Percentiles rank a stretch among this genome's conserved stretches.
These are phyloP conservation scores for Oeneis ivallda DNA, from an alignment of 2,888 invertebrate species.

Conservation along the genomic window DNA sequence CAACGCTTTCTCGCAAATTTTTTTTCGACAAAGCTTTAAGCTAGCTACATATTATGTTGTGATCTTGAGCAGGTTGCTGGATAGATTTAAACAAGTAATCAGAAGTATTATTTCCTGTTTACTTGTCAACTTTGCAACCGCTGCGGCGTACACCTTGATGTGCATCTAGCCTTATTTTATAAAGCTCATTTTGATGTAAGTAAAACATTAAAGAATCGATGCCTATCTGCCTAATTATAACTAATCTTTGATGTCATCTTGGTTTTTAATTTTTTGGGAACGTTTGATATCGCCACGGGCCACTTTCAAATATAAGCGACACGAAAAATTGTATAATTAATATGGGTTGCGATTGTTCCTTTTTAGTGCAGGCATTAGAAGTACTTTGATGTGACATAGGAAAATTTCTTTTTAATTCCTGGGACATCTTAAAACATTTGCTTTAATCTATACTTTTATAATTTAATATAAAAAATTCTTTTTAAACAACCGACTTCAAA, in stretches of 20 bases:
- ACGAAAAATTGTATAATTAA: constrained; percentile 19
- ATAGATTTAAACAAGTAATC: too few relatives aligned
- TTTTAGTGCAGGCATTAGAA: neutral
- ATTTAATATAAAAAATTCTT: too few relatives aligned
- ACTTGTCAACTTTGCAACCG: neutral
- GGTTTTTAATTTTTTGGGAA: constrained; percentile 30
- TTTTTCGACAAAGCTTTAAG: too few relatives aligned
- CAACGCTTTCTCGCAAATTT: too few relatives aligned
- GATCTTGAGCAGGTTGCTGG: too few relatives aligned
- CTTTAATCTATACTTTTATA: neutral
- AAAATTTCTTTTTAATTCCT: neutral
- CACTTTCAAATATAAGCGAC: constrained; percentile 15
- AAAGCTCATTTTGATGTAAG: constrained; percentile 31
- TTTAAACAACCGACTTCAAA: too few relatives aligned
- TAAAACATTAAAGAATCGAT: constrained; percentile 36
- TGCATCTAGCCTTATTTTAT: constrained; percentile 20
- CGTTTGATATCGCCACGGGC: constrained; percentile 27
- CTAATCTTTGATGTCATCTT: constrained; percentile 38
- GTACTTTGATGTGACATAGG: constrained; percentile 12
- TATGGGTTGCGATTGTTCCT: neutral
- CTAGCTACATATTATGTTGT: too few relatives aligned
- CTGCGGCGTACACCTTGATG: neutral
- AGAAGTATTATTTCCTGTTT: too few relatives aligned
- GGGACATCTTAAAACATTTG: neutral
- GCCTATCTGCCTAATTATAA: constrained; percentile 39